Conservation (phyloP, 2,113 vertebrate genomes). For the Hirundichthys speculiger region DNA sequence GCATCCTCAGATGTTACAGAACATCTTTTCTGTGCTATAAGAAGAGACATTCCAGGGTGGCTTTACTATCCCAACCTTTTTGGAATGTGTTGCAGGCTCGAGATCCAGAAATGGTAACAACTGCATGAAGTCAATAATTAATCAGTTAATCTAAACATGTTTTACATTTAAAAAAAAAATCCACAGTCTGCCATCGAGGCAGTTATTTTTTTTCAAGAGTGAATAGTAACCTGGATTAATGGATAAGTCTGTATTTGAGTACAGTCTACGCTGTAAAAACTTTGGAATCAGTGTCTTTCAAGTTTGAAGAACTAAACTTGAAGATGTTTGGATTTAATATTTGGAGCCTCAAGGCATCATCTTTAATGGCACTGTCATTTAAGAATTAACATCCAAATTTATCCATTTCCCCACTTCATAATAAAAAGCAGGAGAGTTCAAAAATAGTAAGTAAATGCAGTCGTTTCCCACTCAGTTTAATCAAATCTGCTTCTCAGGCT, state of each 20-base stretch:
- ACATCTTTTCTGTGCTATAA: too few relatives aligned
- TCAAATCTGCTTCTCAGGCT: conserved; percentile 58
- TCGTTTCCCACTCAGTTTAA: conserved; percentile 47
- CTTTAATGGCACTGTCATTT: conserved; percentile 19
- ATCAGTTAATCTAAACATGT: too few relatives aligned
- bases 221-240: too few relatives aligned
- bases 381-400: conserved; percentile 16
- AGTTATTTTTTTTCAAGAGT: too few relatives aligned
- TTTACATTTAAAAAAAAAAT: too few relatives aligned
- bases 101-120: too few relatives aligned
- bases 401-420: conserved; percentile 17
- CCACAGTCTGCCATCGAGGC: too few relatives aligned
- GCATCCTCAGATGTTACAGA: too few relatives aligned
- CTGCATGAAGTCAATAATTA: too few relatives aligned
- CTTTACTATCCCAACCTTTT: too few relatives aligned
- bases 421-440: conserved; percentile 33
- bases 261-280: neutral
- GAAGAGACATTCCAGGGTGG: too few relatives aligned
- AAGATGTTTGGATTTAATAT: conserved; percentile 19
- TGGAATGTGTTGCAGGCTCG: too few relatives aligned
- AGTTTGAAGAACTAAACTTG: conserved; percentile 18
- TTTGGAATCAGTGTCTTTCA: conserved; percentile 16
- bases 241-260: neutral
- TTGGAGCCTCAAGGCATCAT: conserved; percentile 27
- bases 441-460: conserved; percentile 59